A percentile compares a stretch with the other conserved stretches of the same genome.
Conservation (phyloP, 2,888 invertebrate species). For the Drosophila mimica region DNA sequence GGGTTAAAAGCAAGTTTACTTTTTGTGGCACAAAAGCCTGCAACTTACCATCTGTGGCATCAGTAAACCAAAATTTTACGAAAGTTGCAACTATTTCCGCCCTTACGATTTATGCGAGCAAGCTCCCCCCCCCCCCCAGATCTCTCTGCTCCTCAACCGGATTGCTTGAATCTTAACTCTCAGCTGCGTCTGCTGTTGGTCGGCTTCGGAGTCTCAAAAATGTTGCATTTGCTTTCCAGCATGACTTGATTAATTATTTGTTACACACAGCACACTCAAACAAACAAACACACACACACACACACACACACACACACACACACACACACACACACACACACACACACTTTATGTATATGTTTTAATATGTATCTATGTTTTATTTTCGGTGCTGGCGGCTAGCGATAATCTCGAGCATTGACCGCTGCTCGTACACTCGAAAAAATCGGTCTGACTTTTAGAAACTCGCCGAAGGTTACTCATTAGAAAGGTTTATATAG, state of each 20-base stretch:
- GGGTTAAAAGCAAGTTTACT: neutral
- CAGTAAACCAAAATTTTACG: neutral
- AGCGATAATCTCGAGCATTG: slow-evolving; percentile 49
- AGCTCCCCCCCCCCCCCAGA: neutral
- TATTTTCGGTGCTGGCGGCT: slow-evolving; percentile 1
- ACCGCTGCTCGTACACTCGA: slow-evolving; percentile 15
- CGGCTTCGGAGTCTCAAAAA: slow-evolving; percentile 5
- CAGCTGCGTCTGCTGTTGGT: slow-evolving; percentile 5
- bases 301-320: neutral
- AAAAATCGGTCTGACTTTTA: neutral
- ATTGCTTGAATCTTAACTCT: neutral
- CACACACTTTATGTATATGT: neutral
- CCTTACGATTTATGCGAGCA: slow-evolving; percentile 31
- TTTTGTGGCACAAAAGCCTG: neutral
- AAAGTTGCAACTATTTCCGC: slow-evolving; percentile 27
- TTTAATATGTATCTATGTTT: neutral
- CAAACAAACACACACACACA: too few relatives aligned
- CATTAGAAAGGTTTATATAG: neutral
- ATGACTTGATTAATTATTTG: slow-evolving; percentile 41
- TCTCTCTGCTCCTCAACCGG: neutral
- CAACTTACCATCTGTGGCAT: slow-evolving; percentile 16
- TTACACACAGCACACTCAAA: neutral
- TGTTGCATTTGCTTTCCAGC: slow-evolving; percentile 8
- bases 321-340: neutral
- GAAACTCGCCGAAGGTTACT: neutral